Evolutionary conservation across 2,888 invertebrate species (phyloP), one percentile per base, ranked within the genome.

Genomic region (Melinaea menophilus): DNA sequence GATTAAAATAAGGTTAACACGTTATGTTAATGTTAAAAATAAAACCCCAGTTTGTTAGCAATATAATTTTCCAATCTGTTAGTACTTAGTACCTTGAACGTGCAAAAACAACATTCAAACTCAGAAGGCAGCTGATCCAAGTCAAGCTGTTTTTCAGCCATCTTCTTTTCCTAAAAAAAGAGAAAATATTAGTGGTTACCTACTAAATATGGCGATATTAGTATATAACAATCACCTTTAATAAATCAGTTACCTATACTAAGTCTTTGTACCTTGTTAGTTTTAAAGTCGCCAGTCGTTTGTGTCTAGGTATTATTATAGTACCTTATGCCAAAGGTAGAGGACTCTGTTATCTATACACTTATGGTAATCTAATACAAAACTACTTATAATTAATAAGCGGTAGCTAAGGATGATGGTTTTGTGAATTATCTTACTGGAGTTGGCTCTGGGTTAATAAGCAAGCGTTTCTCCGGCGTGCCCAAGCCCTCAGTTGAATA

Each of bases 31-130:
- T 67, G 37, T 63, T 62, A 69, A 67, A 63, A 64, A 62, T 3
- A 58, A 65, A 59, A 62, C 47, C 56, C 45, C 34, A 56, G 41
- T 62, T 58, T 59, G 58, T 65, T 60, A 41, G 62, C 63, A 58
- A 65, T 58, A 63, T 58, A 62, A 59, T 63, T n/a, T 34, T 13
- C 31, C 35, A 13, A 46, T 57, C 33, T 68, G 75, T 88, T 89
- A 88, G 83, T 83, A 79, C 78, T 89, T 88, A 90, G 88, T 95
- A 97, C 97, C 96, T 97, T 97, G 89, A 96, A 95, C 91, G 96
- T 96, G 94, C 97, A 97, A 95, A 96, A 97, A 94, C 97, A 97
- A 95, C 97, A 97, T 94, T 97, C 97, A 94, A 96, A 96, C 93
- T 97, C 97, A 93, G 95, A 96, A 92, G 96, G 96, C 91, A 96